phyloP scores from a whole-genome alignment of 2,113 vertebrate species.

The Kryptolebias marmoratus region DNA sequence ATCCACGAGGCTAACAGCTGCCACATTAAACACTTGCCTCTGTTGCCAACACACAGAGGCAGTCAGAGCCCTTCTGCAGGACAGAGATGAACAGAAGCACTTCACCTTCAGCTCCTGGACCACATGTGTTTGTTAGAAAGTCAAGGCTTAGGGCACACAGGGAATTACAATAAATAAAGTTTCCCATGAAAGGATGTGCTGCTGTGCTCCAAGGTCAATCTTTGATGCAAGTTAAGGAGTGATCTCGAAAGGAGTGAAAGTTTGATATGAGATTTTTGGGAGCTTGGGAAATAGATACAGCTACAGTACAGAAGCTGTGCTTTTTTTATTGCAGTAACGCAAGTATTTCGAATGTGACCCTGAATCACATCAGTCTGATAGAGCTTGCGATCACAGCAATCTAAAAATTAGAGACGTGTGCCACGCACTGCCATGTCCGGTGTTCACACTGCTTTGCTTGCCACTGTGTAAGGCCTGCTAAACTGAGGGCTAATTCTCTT shows the following conservation, averaged over 20 bases:
- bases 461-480: conserved; percentile 73
- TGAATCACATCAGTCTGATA: background rate
- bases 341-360: background rate
- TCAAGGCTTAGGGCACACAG: conserved; percentile 59
- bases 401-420: conserved; percentile 26
- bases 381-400: conserved; percentile 10
- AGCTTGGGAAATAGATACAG: conserved; percentile 54
- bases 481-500: conserved; percentile 98
- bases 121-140: conserved; percentile 73
- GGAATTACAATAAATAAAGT: conserved; percentile 57
- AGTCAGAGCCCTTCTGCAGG: conserved; percentile 65
- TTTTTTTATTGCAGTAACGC: background rate
- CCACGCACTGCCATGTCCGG: conserved; percentile 52
- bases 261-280: conserved; percentile 54
- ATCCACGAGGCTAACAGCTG: conserved; percentile 83
- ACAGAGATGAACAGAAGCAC: conserved; percentile 68
- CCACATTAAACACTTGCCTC: conserved; percentile 81
- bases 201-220: conserved; percentile 63
- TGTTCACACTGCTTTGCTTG: conserved; percentile 42
- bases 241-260: conserved; percentile 42
- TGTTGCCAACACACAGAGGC: conserved; percentile 75
- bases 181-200: conserved; percentile 49
- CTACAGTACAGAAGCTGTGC: conserved; percentile 24
- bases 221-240: conserved; percentile 28
- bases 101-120: conserved; percentile 73